Evolutionary conservation across 2,113 vertebrate genomes (phyloP), one percentile per base, ranked within the genome.

Genomic region (Sinocyclocheilus grahami): DNA sequence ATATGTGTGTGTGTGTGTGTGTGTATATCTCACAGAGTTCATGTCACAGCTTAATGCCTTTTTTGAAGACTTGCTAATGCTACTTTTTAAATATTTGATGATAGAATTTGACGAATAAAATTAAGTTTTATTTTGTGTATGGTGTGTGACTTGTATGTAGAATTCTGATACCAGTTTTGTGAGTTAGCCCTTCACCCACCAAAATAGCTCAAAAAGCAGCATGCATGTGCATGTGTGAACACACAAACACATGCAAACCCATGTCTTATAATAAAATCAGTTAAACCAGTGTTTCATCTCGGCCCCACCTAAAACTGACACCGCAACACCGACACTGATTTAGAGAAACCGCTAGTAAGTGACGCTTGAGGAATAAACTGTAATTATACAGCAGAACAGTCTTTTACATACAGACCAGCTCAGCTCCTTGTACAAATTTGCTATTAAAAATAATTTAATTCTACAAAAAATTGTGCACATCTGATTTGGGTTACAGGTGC

Each of bases 261-360:
- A 0, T 12, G 11, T 13, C 20, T 60, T 48, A 48, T 62, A 55
- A 33, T 24, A 22, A 79, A 12, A 42, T 78, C 75, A 53, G 65
- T 81, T 82, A 72, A 42, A 78, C 60, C 33, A 39, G 14, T 30
- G 24, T 65, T 77, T 71, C 78, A 55, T 85, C 13, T 33, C 10
- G 5, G 12, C 42, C 69, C 22, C 74, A 78, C 33, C 42, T 78
- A 81, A 48, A 48, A 81, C 78, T 27, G 78, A 81, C 22, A 27
- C 13, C 3, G 60, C 78, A 81, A 65, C 78, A 80, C 78, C 60
- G 37, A 27, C 22, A 46, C 20, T 62, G 55, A 79, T 79, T n/a
- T 22, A 39, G 5, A 4, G 30, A 0, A 39, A 65, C 6, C 4
- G 37, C 58, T 63, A 18, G 78, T 6, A 75, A 81, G 58, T 14